phyloP scores from a whole-genome alignment of 2,797 vertebrate genomes.

The Tarsius wallacei region DNA sequence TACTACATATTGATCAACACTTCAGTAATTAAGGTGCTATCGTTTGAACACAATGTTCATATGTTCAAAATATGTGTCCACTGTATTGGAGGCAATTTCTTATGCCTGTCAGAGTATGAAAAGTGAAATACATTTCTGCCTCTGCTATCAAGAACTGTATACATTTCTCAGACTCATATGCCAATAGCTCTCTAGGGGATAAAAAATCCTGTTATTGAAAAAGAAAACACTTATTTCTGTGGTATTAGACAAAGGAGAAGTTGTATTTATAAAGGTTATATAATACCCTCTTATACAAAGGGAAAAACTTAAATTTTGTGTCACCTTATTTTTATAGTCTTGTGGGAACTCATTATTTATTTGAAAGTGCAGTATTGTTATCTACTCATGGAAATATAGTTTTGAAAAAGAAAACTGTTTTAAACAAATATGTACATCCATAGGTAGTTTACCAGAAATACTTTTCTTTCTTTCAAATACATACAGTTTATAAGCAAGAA shows the following conservation, averaged over 20 bases:
- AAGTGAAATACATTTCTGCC: background rate
- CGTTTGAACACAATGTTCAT: slow-evolving; percentile 41
- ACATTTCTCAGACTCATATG: background rate
- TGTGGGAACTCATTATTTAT: slow-evolving; percentile 42
- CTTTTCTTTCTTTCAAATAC: background rate
- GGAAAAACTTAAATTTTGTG: background rate
- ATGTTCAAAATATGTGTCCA: background rate
- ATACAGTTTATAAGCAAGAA: background rate
- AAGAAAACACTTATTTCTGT: background rate
- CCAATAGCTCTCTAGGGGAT: background rate
- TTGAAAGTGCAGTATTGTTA: background rate
- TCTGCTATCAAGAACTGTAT: background rate
- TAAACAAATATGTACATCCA: slow-evolving; percentile 10
- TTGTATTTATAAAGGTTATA: slow-evolving; percentile 4
- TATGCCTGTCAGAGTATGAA: background rate
- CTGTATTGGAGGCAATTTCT: background rate
- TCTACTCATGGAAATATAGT: background rate
- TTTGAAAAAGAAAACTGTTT: slow-evolving; percentile 16
- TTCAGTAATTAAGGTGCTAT: slow-evolving; percentile 70
- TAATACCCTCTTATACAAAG: background rate
- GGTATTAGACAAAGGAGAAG: background rate
- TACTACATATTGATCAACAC: slow-evolving; percentile 75
- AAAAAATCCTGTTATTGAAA: background rate
- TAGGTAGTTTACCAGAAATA: background rate
- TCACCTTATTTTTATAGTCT: background rate